phyloP scores from a whole-genome alignment of 1,140 invertebrate genomes.

The Argopecten irradians region DNA sequence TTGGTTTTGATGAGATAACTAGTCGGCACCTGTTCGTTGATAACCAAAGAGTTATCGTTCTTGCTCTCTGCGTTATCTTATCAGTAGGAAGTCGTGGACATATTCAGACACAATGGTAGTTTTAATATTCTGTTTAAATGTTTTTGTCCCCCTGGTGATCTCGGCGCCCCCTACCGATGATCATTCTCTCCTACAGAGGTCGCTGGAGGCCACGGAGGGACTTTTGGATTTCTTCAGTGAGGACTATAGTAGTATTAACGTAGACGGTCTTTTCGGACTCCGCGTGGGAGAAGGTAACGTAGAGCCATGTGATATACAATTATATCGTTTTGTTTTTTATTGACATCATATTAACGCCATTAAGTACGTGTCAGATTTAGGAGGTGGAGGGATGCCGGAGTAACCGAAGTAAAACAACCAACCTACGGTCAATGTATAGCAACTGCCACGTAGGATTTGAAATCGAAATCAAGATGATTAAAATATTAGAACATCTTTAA shows the following conservation, averaged over 20 bases:
- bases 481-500: too few species aligned
- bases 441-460: too few species aligned
- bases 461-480: too few species aligned
- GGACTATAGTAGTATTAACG: conserved; percentile 58
- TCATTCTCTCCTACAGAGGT: conserved; percentile 29
- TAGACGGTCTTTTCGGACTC: conserved; percentile 63
- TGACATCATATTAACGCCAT: too few species aligned
- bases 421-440: too few species aligned
- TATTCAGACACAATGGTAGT: neutral
- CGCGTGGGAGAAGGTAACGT: conserved; percentile 61
- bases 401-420: too few species aligned
- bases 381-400: too few species aligned
- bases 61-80: neutral
- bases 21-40: too few species aligned
- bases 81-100: neutral
- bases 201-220: conserved; percentile 46
- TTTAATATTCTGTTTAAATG: neutral
- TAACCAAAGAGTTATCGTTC: neutral
- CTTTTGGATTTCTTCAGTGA: conserved; percentile 48
- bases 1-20: too few species aligned
- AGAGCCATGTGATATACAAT: too few species aligned
- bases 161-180: neutral
- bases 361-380: too few species aligned
- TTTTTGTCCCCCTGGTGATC: neutral
- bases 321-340: too few species aligned